Base-by-base conservation (phyloP, 2,113 vertebrate species). In the Sciurus niger region DNA sequence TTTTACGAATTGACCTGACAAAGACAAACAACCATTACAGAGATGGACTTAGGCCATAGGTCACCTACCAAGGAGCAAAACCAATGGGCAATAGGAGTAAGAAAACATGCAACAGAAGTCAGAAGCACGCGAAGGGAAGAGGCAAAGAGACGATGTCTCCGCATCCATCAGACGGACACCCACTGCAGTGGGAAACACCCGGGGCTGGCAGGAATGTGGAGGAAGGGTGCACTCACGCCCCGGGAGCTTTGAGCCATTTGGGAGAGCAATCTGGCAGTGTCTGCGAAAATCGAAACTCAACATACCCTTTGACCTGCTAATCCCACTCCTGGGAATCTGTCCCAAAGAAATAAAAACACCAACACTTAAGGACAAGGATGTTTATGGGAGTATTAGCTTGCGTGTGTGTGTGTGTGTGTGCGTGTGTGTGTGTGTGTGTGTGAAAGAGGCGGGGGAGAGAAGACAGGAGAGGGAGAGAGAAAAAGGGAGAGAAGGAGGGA, bases 271-370 rank as follows among this genome's bases (percentile, higher is more conserved):
- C 90, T 84, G 85, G 86, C 79, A 91, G 70, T 43, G 28, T 63
- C 74, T 96, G 65, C 43, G 46, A 65, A 70, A 63, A 86, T 2
- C 43, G 58, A 97, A 95, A 91, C 89, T 37, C 55, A 94, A 80
- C 51, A 79, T 67, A n/a, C 58, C 78, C 95, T 94, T 84, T 87
- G 92, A 92, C 92, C 90, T 79, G 87, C 48, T 94, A 76, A 88
- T 89, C 79, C 89, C 79, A 48, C 85, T 96, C 92, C 92, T 96
- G 96, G 96, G 97, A 96, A 84, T 82, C 68, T 53, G 55, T 53
- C 92, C 96, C 68, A 68, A 46, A 84, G 92, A 98, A 86, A 95
- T 60, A 83, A 91, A 91, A 90, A 77, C 63, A 20, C 60, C 70
- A 51, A 55, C 48, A 25, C 22, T 87, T 76, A 89, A 74, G 91